Percentiles rank a stretch among this genome's conserved stretches.
phyloP scores from a whole-genome alignment of 2,113 vertebrate genomes.

The Amblyornis subalaris region DNA sequence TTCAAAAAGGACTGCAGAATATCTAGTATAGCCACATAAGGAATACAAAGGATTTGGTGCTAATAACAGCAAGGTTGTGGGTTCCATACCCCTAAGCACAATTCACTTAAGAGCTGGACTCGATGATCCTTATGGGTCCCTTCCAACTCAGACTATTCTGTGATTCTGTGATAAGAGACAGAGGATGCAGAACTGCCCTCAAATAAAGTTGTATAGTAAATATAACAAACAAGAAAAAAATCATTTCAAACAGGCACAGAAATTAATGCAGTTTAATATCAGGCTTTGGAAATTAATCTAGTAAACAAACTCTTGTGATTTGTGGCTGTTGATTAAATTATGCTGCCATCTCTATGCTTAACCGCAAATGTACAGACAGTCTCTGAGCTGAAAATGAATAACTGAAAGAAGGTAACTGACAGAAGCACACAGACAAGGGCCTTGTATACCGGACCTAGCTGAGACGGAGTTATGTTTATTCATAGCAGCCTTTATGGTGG shows the following conservation, averaged over 20 bases:
- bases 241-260: neutral
- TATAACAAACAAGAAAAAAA: neutral
- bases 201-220: neutral
- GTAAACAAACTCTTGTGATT: neutral
- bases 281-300: neutral
- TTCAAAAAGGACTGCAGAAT: neutral
- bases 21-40: neutral
- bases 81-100: neutral
- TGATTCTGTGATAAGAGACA: neutral
- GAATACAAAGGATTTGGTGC: neutral
- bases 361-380: neutral
- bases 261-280: neutral
- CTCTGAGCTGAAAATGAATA: neutral
- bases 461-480: neutral
- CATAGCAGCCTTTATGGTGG: neutral
- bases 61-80: neutral
- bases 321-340: neutral
- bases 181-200: neutral
- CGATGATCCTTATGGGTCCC: accelerated
- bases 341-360: neutral
- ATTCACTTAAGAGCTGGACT: neutral
- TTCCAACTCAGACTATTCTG: neutral
- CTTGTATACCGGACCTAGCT: neutral
- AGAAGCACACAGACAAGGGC: neutral
- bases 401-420: neutral